Evolutionary conservation across 1,140 invertebrate genomes (phyloP), one percentile per base, ranked within the genome.

Genomic region (Pseudomyrmex cubaensis): DNA sequence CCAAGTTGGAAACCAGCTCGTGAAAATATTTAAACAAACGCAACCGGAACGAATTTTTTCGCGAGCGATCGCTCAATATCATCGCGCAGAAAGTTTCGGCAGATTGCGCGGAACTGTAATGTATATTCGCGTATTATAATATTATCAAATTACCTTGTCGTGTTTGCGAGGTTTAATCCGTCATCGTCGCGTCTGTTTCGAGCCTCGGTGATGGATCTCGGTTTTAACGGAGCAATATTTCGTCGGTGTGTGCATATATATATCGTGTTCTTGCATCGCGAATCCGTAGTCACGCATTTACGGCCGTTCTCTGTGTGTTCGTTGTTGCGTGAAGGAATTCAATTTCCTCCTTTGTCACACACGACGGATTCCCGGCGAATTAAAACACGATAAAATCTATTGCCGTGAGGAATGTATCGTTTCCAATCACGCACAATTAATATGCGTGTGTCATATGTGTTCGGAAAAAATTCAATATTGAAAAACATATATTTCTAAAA

Each of bases 21-120:
- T 46, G 46, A 46, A 77, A 67, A 66, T 56, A 67, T 77, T 77
- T 77, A 77, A 77, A 77, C 67, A 8, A 66, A 12, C 9, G 48
- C 17, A 77, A 67, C 74, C 64, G 13, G 62, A 15, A 7, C 25
- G 35, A 50, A 67, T 76, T 56, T 67, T 35, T 54, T 52, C 10
- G 61, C 74, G 25, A 20, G 48, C 9, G 0, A 8, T 12, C 17
- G 25, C 4, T 77, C n/a, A 48, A 66, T 54, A 52, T 52, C n/a
- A 3, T 52, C 59, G 7, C 46, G 3, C 35, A 7, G n/a, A 17
- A 20, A 54, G 2, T 77, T 67, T 46, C 48, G 22, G 35, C 54
- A 20, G 73, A 75, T 52, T 52, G 74, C 20, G 13, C n/a, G 12
- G 17, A 66, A 12, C 48, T 46, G 35, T n/a, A 17, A 15, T 15